Base-by-base conservation (phyloP, 2,888 invertebrate genomes). In the Scaptodrosophila latifasciaeformis region DNA sequence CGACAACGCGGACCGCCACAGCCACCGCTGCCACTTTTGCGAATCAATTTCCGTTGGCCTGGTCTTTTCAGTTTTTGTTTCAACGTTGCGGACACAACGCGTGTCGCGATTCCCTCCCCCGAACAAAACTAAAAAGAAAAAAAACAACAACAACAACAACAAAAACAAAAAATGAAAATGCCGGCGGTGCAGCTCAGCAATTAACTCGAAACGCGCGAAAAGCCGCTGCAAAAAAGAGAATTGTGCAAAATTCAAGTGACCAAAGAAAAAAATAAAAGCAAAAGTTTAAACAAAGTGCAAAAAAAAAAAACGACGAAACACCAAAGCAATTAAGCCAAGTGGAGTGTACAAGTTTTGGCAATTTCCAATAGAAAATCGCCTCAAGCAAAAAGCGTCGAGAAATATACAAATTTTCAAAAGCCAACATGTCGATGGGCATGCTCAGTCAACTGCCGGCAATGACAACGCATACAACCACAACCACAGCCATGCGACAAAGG, bases 21-120 rank as follows among this genome's bases (percentile, higher is more conserved):
- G 37, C 7, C 48, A 55, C 31, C 50, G 57, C 54, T 47, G 65
- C 47, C 61, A 65, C 75, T 65, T 72, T 66, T 62, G 70, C 78
- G 62, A 79, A 76, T 74, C 70, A 76, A 78, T 78, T 78, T 78
- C 78, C 79, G 79, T 65, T 72, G 74, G 70, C 70, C 68, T 74
- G 65, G 71, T 68, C 64, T 61, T 75, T 62, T 74, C 76, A 78
- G 79, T 81, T 81, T 76, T 79, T 70, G 63, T 72, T 72, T 77
- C 70, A 69, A 64, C 70, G 79, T 81, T 57, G 76, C 67, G 49
- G 54, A 65, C 81, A 71, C 62, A 64, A 65, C 81, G 77, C 81
- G 81, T 77, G 69, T 75, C 81, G 68, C 59, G 77, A 77, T 66
- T 77, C 63, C 65, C 52, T 10, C 27, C 34, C 30, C 10, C 21